Base-by-base conservation (phyloP, 2,797 vertebrate species). In the Anguilla obscura region DNA sequence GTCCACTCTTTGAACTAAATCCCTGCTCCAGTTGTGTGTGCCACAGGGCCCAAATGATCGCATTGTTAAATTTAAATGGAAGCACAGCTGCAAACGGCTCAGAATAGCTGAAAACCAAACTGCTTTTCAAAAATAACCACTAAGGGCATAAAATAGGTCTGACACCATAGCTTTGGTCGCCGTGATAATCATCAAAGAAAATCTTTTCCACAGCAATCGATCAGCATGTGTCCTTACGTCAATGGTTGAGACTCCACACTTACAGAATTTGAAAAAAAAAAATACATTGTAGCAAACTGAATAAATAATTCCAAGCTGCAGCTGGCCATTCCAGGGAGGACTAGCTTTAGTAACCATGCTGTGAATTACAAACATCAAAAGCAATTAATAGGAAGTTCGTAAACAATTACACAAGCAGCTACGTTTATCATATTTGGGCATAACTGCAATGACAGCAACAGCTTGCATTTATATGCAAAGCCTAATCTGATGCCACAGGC, bases 401-500 rank as follows among this genome's bases (percentile, higher is more conserved):
- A n/a, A 83, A 76, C 74, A 40, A 83, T 48, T 50, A 24, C 80
- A n/a, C 40, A 52, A 24, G 24, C 36, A n/a, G 7, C 58, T 21
- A 16, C n/a, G 84, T 63, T 71, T 50, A 71, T 66, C 60, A 71
- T 74, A 86, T 86, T 86, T 52, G 30, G 4, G 5, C 63, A n/a
- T 9, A 30, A 45, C 7, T 40, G 40, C 66, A 71, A 86, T 14
- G 36, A 48, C 33, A 79, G 85, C 85, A 86, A 86, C 58, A 86
- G 30, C 85, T 66, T 69, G 40, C 36, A 86, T 86, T 60, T 52
- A 50, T 27, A 86, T 71, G 85, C 60, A 86, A 48, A 71, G 58
- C 56, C 33, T 86, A 27, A 74, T 30, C 63, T 86, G n/a, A 66
- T 86, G 85, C 63, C 85, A 24, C 24, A 18, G 85, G 85, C 69